phyloP scores from a whole-genome alignment of 1,140 invertebrate species.

The Artemia franciscana region DNA sequence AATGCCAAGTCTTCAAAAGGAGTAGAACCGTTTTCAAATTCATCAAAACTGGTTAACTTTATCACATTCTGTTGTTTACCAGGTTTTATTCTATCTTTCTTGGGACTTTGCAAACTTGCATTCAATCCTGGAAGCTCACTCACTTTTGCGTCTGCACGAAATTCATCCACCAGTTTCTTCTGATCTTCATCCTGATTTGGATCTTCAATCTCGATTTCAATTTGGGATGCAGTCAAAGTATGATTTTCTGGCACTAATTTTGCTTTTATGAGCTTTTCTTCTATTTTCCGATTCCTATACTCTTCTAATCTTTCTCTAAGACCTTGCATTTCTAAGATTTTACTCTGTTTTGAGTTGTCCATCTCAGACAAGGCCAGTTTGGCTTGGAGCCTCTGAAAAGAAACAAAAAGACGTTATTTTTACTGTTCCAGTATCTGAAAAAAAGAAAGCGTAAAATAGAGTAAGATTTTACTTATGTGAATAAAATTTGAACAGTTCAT shows the following conservation, averaged over 20 bases:
- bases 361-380: background rate
- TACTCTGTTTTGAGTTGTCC: background rate
- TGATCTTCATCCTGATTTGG: too few relatives aligned
- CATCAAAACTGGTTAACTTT: slow-evolving; percentile 21
- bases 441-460: too few relatives aligned
- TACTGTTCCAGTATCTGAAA: too few relatives aligned
- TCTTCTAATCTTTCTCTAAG: background rate
- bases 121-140: background rate
- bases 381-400: background rate
- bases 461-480: too few relatives aligned
- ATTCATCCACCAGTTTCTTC: too few relatives aligned
- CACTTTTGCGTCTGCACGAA: background rate
- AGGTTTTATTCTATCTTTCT: too few relatives aligned
- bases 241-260: background rate
- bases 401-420: too few relatives aligned
- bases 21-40: slow-evolving; percentile 71
- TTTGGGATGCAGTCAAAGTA: background rate
- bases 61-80: slow-evolving; percentile 8
- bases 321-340: background rate
- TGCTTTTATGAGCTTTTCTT: background rate
- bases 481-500: too few relatives aligned
- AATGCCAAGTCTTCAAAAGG: slow-evolving; percentile 74
- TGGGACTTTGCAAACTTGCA: background rate
- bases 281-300: background rate
- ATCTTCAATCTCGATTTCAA: background rate